Evolutionary conservation across 2,888 invertebrate species (phyloP).

Genomic region (Thyatira batis): DNA sequence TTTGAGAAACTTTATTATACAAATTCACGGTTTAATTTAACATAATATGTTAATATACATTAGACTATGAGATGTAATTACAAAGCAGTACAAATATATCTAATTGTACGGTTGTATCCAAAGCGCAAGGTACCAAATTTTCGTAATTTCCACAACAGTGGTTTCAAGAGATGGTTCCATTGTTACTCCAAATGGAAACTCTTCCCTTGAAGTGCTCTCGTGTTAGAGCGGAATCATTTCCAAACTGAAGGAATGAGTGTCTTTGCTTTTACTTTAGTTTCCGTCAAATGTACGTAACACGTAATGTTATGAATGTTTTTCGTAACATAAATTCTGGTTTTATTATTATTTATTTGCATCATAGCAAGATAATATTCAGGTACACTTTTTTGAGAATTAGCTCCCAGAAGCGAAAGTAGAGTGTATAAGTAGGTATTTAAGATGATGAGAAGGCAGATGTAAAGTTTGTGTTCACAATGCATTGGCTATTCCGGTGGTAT

Average conservation of each 20-base stretch:
- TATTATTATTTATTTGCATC: no score
- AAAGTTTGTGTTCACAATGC: no score
- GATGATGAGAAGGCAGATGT: no score
- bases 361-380: no score
- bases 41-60: neutral
- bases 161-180: neutral
- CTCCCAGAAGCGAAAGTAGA: no score
- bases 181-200: neutral
- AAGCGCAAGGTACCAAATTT: neutral
- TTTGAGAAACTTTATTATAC: no score
- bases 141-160: neutral
- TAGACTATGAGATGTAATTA: neutral
- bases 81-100: neutral
- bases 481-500: no score
- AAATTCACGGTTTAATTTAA: neutral
- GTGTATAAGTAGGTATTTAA: no score
- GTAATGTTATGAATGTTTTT: neutral
- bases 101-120: neutral
- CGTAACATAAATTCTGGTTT: neutral
- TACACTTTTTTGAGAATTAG: neutral
- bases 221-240: neutral
- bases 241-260: slow-evolving; percentile 1
- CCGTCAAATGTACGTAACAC: neutral
- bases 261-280: slow-evolving; percentile 1
- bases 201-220: neutral